phyloP scores from a whole-genome alignment of 2,113 vertebrate species.

The Cyprinodon variegatus region DNA sequence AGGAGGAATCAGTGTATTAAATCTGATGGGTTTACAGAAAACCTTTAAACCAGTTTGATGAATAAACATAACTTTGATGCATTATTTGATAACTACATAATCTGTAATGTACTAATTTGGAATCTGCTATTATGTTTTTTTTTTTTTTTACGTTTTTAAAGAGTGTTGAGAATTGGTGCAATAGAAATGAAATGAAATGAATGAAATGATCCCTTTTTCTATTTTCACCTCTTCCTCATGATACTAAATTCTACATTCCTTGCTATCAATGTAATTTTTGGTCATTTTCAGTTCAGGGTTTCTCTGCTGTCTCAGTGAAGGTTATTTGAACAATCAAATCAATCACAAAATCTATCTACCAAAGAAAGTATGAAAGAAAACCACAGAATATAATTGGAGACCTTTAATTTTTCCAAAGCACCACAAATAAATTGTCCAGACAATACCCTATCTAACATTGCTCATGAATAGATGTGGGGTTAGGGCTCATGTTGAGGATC shows the following conservation, averaged over 20 bases:
- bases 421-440: slow-evolving; percentile 60
- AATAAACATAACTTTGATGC: too few relatives aligned
- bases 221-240: not conserved
- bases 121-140: too few relatives aligned
- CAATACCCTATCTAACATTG: slow-evolving; percentile 74
- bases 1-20: too few relatives aligned
- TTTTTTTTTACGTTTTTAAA: too few relatives aligned
- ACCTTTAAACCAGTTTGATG: too few relatives aligned
- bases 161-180: too few relatives aligned
- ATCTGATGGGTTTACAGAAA: too few relatives aligned
- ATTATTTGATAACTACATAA: too few relatives aligned
- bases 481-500: slow-evolving; percentile 57
- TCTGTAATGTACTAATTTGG: too few relatives aligned
- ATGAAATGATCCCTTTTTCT: too few relatives aligned
- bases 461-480: slow-evolving; percentile 59
- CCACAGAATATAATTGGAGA: slow-evolving; percentile 38
- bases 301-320: slow-evolving; percentile 64
- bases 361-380: slow-evolving; percentile 20
- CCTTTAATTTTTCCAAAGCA: slow-evolving; percentile 62
- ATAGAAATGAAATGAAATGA: too few relatives aligned
- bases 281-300: slow-evolving; percentile 20
- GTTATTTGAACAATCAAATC: slow-evolving; percentile 79
- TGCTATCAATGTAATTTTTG: slow-evolving; percentile 37
- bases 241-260: slow-evolving; percentile 30
- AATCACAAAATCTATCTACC: slow-evolving; percentile 70